Base-by-base conservation (phyloP, 2,797 vertebrate species). In the Aldrovandia affinis region DNA sequence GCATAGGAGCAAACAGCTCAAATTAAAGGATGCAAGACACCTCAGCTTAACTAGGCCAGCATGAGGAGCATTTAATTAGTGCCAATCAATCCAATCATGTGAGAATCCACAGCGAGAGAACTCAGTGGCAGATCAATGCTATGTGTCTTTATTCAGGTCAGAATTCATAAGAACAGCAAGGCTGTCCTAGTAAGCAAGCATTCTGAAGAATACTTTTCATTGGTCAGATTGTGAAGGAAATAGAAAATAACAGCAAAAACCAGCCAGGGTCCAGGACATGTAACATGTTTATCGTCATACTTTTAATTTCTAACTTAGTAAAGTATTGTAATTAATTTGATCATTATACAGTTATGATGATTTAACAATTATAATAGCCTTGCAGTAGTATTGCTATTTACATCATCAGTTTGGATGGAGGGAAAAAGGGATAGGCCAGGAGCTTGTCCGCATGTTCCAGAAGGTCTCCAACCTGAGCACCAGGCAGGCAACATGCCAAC, bases 61-160 rank as follows among this genome's bases (percentile, higher is more conserved):
- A 33, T 42, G 55, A 78, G 52, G 20, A 52, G 39, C 25, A 63
- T 65, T 68, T 83, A 65, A 83, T 79, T 83, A 63, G 33, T 20
- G 28, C 28, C 44, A 50, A n/a, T 44, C 7, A 63, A 63, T 52
- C 30, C 57, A n/a, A 44, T 30, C 39, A 2, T 30, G 6, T 0
- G 39, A 25, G 39, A 18, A 28, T 0, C 36, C 39, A 6, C 54
- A 36, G 0, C 0, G 10, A 81, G 39, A 42, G 7, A 28, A 61
- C 36, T 10, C 28, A 18, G n/a, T 5, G 78, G 15, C 50, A 33
- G 59, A 57, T 39, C 36, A 78, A n/a, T 55, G 14, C 54, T n/a
- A 12, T 8, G 20, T 52, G 50, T 42, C 55, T 78, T 59, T 65
- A 61, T 63, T 78, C 83, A 47, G 82, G 57, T 83, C 6, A 78